Evolutionary conservation across 1,140 invertebrate species (phyloP), one percentile per base, ranked within the genome.

Genomic region (Zaprionus kolodkinae): DNA sequence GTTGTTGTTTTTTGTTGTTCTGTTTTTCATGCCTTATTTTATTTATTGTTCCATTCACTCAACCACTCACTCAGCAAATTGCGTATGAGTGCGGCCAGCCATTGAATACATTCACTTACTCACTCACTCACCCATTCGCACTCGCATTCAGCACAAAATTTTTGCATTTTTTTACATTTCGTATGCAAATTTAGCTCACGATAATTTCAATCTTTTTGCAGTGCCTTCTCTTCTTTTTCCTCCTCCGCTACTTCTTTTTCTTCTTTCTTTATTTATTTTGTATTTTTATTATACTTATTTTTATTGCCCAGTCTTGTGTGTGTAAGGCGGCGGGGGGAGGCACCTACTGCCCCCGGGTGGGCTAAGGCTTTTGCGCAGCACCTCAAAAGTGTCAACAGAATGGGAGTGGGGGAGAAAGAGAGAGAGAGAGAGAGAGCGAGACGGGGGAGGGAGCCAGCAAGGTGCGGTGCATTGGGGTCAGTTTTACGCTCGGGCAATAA

Each of bases 321-420:
- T 15, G 63, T 25, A 6, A 4, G 25, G 10, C 21, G 15, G 36
- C 25, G 7, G 10, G n/a, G n/a, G 55, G 17, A 25, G 33, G 54
- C 27, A 11, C 21, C 12, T 21, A 25, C 10, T 57, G 15, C 33
- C n/a, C 1, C 21, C 21, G 21, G 21, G 35, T 30, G 33, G 25
- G 27, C 50, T 30, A 65, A 80, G 64, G 50, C 65, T 67, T 84
- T 83, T 84, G 81, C 81, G 80, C 76, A 81, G 74, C 80, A 56
- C 57, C 72, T 75, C 54, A 66, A 70, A 79, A 79, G 64, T 81
- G 82, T 86, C 83, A 86, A 86, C 71, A 86, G 71, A 86, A 54
- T 10, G 17, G 17, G 11, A 12, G 17, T 50, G 45, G 1, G 10
- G 21, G 4, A 12, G 17, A 12, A 10, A 21, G 10, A 50, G 4